Evolutionary conservation across 2,888 invertebrate species (phyloP), one percentile per base, ranked within the genome.

Genomic region (Phyllotreta striolata): DNA sequence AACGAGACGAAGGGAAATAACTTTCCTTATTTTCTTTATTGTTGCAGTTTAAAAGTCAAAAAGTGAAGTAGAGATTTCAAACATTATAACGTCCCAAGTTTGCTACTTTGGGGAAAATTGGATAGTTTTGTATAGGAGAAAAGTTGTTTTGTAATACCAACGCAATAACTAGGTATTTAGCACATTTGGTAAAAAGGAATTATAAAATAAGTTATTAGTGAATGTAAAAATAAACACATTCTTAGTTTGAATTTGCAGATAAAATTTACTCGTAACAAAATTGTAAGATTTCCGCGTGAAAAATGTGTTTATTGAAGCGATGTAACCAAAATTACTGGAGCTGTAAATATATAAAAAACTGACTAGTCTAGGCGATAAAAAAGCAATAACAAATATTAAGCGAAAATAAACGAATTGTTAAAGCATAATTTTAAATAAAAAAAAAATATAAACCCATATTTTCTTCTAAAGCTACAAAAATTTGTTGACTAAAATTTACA

Each of bases 271-370:
- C 3, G 3, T 41, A 4, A 41, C 10, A 2, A 41, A 52, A 24
- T 52, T 2, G 37, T 12, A 37, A 24, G 35, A 54, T 14, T 38
- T 14, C 13, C 34, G 37, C 10, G 13, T 34, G 13, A 43, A 60
- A 60, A 60, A 60, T 54, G 44, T 60, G 52, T 60, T 60, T 60
- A 60, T 43, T 37, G 5, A 8, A n/a, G 14, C 38, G 61, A 64
- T 62, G 57, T 67, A 24, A 63, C 64, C 67, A 62, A 67, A 64
- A 67, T 67, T 64, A 67, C 63, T 37, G 12, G 59, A 63, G 40
- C 56, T 39, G 44, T 10, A 34, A 34, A 37, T n/a, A 64, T 44
- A 24, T 44, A 40, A 58, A 41, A 40, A 55, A 62, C 55, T 34
- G 46, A 7, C 13, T 35, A 44, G 47, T 55, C 12, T 35, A 37